phyloP scores from a whole-genome alignment of 2,888 invertebrate genomes.

The Drosophila kambysellisi region DNA sequence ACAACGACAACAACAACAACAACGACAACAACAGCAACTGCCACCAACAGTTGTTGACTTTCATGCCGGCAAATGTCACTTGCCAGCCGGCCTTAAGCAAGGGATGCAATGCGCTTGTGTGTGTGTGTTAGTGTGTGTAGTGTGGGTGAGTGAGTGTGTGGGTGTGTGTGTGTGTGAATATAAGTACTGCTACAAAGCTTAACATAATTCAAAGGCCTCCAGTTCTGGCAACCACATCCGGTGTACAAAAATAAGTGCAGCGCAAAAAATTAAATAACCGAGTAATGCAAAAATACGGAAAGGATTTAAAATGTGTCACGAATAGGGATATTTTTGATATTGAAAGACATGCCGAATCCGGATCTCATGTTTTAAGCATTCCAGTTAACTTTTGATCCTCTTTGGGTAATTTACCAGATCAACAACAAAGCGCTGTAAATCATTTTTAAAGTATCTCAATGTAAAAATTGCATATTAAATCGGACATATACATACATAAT shows the following conservation, averaged over 20 bases:
- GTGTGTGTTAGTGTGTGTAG: slow-evolving; percentile 8
- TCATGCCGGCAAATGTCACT: slow-evolving; percentile 79
- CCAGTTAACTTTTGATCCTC: not conserved
- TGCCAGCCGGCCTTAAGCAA: slow-evolving; percentile 63
- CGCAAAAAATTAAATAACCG: not conserved
- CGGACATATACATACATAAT: slow-evolving; percentile 25
- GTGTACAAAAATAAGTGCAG: slow-evolving; percentile 26
- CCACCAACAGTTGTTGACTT: slow-evolving; percentile 74
- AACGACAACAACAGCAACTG: slow-evolving; percentile 51
- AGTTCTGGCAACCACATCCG: slow-evolving; percentile 36
- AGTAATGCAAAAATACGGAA: not conserved
- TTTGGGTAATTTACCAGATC: slow-evolving; percentile 17
- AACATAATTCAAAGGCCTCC: slow-evolving; percentile 70
- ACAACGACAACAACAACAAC: slow-evolving; percentile 39
- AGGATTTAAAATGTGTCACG: slow-evolving; percentile 23
- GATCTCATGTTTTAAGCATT: not conserved
- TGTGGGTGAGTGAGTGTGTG: slow-evolving; percentile 22
- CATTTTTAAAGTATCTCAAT: slow-evolving; percentile 1
- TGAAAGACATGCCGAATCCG: not conserved
- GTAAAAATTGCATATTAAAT: not conserved
- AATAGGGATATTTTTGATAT: slow-evolving; percentile 45
- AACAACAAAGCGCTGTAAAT: not conserved
- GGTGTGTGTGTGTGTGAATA: slow-evolving; percentile 33
- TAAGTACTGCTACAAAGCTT: slow-evolving; percentile 69
- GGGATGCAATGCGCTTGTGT: slow-evolving; percentile 8